Percentiles rank a stretch among this genome's conserved stretches.
Evolutionary conservation across 2,113 vertebrate genomes (phyloP).

Genomic region (Motacilla tschutschensis): DNA sequence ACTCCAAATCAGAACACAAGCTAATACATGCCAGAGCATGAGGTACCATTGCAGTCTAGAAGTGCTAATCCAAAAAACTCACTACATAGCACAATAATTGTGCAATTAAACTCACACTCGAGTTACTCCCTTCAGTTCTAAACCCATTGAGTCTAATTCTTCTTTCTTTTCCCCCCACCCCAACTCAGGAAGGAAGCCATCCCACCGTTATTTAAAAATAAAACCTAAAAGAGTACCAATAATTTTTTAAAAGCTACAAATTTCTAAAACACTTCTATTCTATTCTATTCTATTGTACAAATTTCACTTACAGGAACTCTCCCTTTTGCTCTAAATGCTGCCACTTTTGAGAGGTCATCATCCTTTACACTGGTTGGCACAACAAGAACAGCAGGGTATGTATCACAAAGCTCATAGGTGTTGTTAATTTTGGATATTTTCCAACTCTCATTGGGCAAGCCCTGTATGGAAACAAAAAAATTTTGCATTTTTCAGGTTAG

Average conservation of each 20-base stretch:
- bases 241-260: background rate
- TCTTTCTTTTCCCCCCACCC: background rate
- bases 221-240: background rate
- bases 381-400: constrained; percentile 89
- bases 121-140: background rate
- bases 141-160: background rate
- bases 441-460: constrained; percentile 97
- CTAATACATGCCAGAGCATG: background rate
- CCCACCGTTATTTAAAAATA: background rate
- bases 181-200: background rate
- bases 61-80: background rate
- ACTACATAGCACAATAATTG: background rate
- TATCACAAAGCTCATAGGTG: constrained; percentile 91
- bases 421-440: constrained; percentile 92
- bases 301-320: constrained; percentile 87
- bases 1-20: background rate
- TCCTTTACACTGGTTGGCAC: constrained; percentile 90
- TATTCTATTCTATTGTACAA: background rate
- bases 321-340: constrained; percentile 88
- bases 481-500: background rate
- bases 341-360: constrained; percentile 87
- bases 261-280: background rate
- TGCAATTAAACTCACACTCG: background rate
- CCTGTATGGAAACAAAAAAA: constrained; percentile 68
- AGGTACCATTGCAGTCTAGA: background rate